Conservation (phyloP, 2,888 invertebrate genomes). For the Drosophila yooni region DNA sequence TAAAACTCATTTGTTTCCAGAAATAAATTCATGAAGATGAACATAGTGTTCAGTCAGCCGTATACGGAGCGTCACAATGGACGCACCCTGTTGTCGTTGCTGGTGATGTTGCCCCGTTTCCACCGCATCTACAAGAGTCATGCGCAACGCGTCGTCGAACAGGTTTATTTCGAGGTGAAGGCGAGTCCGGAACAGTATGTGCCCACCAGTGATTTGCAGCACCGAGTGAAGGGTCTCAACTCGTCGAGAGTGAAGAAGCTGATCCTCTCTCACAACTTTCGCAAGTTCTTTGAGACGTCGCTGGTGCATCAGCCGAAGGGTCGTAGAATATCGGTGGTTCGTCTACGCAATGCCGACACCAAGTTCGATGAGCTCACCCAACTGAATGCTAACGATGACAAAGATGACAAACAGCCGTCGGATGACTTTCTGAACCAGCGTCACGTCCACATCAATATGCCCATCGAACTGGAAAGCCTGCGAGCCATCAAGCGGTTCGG, state of each 20-base stretch:
- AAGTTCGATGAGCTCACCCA: slow-evolving; percentile 85
- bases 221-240: slow-evolving; percentile 47
- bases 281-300: slow-evolving; percentile 86
- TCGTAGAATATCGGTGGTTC: slow-evolving; percentile 86
- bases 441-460: slow-evolving; percentile 81
- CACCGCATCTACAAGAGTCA: slow-evolving; percentile 87
- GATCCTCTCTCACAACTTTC: slow-evolving; percentile 85
- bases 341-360: slow-evolving; percentile 87
- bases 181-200: slow-evolving; percentile 40
- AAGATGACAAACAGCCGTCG: slow-evolving; percentile 85
- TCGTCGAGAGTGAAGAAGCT: slow-evolving; percentile 72
- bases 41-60: slow-evolving; percentile 88
- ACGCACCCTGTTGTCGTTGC: slow-evolving; percentile 85
- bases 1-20: slow-evolving; percentile 71
- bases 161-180: slow-evolving; percentile 82
- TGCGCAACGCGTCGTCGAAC: slow-evolving; percentile 83
- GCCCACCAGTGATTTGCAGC: slow-evolving; percentile 38
- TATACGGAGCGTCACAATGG: slow-evolving; percentile 86
- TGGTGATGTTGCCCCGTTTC: slow-evolving; percentile 89
- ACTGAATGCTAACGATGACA: slow-evolving; percentile 74
- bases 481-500: slow-evolving; percentile 85
- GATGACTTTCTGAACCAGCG: slow-evolving; percentile 76
- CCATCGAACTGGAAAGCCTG: slow-evolving; percentile 86
- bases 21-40: slow-evolving; percentile 87
- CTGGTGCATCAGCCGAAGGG: slow-evolving; percentile 47